These are phyloP conservation scores for Calidris pugnax DNA, from an alignment of 2,113 vertebrate species.

Conservation along the genomic window DNA sequence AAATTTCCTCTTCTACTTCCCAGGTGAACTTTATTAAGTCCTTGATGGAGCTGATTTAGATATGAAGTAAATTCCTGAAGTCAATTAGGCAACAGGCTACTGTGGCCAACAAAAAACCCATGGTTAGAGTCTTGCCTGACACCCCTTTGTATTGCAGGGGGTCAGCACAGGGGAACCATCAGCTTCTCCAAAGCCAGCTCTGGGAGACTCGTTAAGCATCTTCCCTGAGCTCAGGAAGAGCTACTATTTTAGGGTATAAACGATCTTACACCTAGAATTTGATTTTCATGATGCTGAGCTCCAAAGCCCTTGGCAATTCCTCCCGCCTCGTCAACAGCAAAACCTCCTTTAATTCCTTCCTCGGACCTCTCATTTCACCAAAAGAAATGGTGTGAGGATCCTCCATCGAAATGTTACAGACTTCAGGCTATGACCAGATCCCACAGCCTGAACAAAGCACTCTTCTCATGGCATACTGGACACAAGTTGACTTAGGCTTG, in stretches of 20 bases:
- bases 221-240: background rate
- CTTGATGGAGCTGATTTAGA: background rate
- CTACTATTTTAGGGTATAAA: background rate
- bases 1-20: background rate
- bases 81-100: background rate
- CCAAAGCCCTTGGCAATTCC: background rate
- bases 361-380: background rate
- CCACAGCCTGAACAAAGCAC: background rate
- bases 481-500: background rate
- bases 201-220: background rate
- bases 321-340: background rate
- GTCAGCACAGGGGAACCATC: background rate
- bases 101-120: background rate
- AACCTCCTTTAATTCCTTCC: background rate
- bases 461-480: accelerated
- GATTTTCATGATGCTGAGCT: background rate
- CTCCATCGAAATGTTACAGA: background rate
- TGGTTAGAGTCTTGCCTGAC: background rate
- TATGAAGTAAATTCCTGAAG: background rate
- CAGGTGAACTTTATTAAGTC: background rate
- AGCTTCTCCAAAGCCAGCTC: background rate
- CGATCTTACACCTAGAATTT: background rate
- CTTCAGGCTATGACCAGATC: background rate
- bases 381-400: background rate
- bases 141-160: background rate